These are phyloP conservation scores for Dolichopus griseipennis DNA, from an alignment of 2,888 invertebrate species.

Conservation along the genomic window DNA sequence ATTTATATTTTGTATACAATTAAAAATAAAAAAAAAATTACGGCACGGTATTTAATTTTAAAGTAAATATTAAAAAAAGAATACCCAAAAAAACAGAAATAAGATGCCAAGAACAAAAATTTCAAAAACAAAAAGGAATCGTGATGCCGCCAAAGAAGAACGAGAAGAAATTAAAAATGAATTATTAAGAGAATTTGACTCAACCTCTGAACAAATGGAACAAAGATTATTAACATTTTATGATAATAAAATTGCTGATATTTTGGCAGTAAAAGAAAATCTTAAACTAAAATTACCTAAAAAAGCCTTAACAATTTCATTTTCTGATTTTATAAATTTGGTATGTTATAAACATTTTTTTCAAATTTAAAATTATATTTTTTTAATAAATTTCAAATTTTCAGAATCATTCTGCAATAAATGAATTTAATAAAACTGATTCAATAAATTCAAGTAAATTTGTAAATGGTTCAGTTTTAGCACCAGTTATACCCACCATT, in stretches of 20 bases:
- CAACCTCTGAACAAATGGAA: conserved; percentile 30
- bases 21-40: no score
- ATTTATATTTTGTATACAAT: no score
- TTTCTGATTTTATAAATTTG: conserved; percentile 32
- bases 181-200: conserved; percentile 34
- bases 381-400: not conserved
- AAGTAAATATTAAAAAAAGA: no score
- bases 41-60: no score
- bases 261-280: conserved; percentile 16
- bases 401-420: conserved; percentile 20
- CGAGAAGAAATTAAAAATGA: conserved; percentile 19
- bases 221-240: conserved; percentile 24
- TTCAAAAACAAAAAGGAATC: conserved; percentile 38
- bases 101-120: conserved; percentile 42
- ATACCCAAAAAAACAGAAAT: no score
- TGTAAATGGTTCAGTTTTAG: conserved; percentile 12
- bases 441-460: not conserved
- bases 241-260: conserved; percentile 19
- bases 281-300: conserved; percentile 21
- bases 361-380: no score
- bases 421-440: conserved; percentile 16
- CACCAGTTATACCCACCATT: conserved; percentile 13
- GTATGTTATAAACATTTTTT: conserved; percentile 20
- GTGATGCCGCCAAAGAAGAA: conserved; percentile 38
- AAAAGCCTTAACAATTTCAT: conserved; percentile 31